Conservation (phyloP, 2,888 invertebrate genomes). For the Apoda limacodes region DNA sequence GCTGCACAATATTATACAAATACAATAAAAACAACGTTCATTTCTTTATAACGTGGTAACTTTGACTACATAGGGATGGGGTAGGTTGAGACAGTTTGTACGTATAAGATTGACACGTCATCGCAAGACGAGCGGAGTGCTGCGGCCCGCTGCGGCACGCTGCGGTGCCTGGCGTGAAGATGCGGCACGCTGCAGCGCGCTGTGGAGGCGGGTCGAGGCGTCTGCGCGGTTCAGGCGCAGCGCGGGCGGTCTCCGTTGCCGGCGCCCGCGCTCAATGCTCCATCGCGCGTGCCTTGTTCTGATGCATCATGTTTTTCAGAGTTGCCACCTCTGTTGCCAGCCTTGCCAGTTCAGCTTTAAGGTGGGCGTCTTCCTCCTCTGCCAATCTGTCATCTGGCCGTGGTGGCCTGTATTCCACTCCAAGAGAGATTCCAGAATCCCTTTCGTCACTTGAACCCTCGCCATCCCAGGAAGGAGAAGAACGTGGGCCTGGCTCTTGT, state of each 20-base stretch:
- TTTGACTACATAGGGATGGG: slow-evolving; percentile 49
- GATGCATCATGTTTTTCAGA: slow-evolving; percentile 84
- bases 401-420: slow-evolving; percentile 72
- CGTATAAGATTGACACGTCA: slow-evolving; percentile 36
- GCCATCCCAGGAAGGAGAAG: slow-evolving; percentile 88
- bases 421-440: slow-evolving; percentile 89
- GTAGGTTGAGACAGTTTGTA: slow-evolving; percentile 50
- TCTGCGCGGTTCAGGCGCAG: slow-evolving; percentile 34
- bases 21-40: slow-evolving; percentile 32
- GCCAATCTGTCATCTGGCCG: slow-evolving; percentile 46
- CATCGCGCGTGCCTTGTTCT: slow-evolving; percentile 64
- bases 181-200: slow-evolving; percentile 22
- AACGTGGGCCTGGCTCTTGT: slow-evolving; percentile 84
- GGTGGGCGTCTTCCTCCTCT: slow-evolving; percentile 77
- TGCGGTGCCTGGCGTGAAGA: slow-evolving; percentile 15
- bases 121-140: slow-evolving; percentile 18
- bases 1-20: slow-evolving; percentile 61
- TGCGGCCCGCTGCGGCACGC: slow-evolving; percentile 12
- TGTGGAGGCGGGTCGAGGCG: slow-evolving; percentile 31
- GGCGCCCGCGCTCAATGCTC: slow-evolving; percentile 50
- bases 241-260: slow-evolving; percentile 20
- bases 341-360: slow-evolving; percentile 87
- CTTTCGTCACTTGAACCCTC: slow-evolving; percentile 92
- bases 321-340: slow-evolving; percentile 93
- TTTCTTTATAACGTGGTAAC: slow-evolving; percentile 66